Evolutionary conservation across 2,797 vertebrate genomes (phyloP).

Genomic region (Perdix hodgsoniae): DNA sequence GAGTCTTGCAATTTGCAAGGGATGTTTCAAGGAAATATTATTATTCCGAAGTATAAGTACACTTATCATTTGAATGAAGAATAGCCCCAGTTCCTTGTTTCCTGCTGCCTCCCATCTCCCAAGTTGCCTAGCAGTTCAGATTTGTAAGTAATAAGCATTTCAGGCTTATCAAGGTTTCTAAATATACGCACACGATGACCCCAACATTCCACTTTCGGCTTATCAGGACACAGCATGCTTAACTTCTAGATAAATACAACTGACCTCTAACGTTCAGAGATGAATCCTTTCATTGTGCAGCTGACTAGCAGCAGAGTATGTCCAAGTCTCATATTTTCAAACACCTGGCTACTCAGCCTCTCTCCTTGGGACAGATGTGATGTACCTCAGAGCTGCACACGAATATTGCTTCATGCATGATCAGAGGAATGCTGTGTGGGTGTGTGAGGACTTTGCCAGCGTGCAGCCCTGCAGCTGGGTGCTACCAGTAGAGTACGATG

Average conservation of each 20-base stretch:
- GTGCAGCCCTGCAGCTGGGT: background rate
- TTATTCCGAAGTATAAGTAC: background rate
- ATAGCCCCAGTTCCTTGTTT: background rate
- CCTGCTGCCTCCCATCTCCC: background rate
- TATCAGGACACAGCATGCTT: background rate
- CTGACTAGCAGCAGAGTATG: background rate
- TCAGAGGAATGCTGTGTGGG: background rate
- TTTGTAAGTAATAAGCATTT: slow-evolving; percentile 14
- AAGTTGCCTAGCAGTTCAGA: background rate
- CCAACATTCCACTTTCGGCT: slow-evolving; percentile 13
- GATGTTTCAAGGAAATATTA: background rate
- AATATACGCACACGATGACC: slow-evolving; percentile 27
- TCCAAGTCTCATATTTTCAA: background rate
- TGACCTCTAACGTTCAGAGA: background rate
- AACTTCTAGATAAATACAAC: slow-evolving; percentile 11
- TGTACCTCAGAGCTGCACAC: background rate
- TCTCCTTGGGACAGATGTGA: accelerated
- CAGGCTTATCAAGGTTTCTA: slow-evolving; percentile 41
- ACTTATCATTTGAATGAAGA: background rate
- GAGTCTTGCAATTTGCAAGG: background rate
- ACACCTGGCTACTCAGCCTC: background rate
- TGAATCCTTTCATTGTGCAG: background rate
- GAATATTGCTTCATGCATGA: accelerated
- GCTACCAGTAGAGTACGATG: background rate
- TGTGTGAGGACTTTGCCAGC: background rate